Evolutionary conservation across 1,140 invertebrate genomes (phyloP).

Genomic region (Archivesica marissinica): DNA sequence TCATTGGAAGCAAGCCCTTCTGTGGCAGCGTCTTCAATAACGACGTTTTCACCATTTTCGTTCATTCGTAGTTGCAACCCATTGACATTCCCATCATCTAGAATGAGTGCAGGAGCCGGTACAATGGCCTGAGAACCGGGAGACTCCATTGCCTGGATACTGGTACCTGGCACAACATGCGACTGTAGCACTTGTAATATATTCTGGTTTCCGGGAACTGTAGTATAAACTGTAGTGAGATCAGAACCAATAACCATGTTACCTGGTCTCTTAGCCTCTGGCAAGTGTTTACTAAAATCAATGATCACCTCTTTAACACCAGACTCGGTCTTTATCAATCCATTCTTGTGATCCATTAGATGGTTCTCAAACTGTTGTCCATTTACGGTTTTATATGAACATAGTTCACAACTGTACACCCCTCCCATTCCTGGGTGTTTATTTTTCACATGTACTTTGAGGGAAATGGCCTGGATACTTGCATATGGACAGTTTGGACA

Average conservation of each 20-base stretch:
- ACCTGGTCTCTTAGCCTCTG: background rate
- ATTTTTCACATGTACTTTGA: slow-evolving; percentile 88
- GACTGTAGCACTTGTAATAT: slow-evolving; percentile 15
- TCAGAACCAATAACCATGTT: background rate
- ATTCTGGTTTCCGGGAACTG: background rate
- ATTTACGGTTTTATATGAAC: slow-evolving; percentile 87
- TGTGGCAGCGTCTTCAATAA: slow-evolving; percentile 74
- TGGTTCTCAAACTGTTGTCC: slow-evolving; percentile 86
- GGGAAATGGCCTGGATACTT: slow-evolving; percentile 89
- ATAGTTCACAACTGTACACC: slow-evolving; percentile 86
- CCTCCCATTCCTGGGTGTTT: slow-evolving; percentile 87
- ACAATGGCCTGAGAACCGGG: background rate
- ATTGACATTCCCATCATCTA: slow-evolving; percentile 41
- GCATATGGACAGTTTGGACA: slow-evolving; percentile 98
- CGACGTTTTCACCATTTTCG: slow-evolving; percentile 67
- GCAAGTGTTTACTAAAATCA: background rate
- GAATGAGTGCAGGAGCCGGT: background rate
- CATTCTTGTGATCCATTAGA: slow-evolving; percentile 86
- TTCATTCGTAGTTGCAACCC: slow-evolving; percentile 71
- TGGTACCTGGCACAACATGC: background rate
- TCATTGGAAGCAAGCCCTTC: slow-evolving; percentile 84
- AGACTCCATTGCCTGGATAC: background rate
- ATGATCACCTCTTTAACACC: background rate
- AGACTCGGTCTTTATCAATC: slow-evolving; percentile 78
- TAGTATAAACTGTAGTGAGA: background rate